Evolutionary conservation across 2,797 vertebrate genomes (phyloP).

Genomic region (Masticophis lateralis): DNA sequence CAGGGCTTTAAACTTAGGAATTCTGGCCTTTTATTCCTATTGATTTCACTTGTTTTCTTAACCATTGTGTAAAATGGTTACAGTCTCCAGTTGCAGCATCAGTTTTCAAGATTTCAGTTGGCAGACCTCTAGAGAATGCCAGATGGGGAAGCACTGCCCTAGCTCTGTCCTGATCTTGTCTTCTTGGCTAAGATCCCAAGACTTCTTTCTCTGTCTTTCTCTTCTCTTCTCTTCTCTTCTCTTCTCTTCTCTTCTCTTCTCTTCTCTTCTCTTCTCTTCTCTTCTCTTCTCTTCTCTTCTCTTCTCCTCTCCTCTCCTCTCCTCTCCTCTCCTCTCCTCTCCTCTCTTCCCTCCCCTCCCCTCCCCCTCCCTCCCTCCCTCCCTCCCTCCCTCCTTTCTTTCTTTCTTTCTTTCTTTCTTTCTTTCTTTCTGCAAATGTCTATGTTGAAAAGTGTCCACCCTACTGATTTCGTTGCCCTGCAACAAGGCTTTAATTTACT

Average conservation of each 20-base stretch:
- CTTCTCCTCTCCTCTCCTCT: too few species aligned
- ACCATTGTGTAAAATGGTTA: neutral
- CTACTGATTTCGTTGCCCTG: neutral
- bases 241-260: neutral
- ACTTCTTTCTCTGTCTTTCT: neutral
- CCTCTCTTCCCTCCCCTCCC: too few species aligned
- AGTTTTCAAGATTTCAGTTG: neutral
- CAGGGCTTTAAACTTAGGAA: neutral
- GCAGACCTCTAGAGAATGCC: neutral
- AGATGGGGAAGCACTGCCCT: neutral
- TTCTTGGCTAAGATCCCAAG: neutral
- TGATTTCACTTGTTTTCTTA: neutral
- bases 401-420: too few species aligned
- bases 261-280: neutral
- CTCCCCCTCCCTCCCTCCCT: too few species aligned
- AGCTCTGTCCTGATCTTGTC: neutral
- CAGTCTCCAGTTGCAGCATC: neutral
- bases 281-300: too few species aligned
- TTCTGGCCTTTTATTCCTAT: neutral
- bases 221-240: too few species aligned
- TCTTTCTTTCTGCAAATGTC: neutral
- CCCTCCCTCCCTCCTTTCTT: too few species aligned
- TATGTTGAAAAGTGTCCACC: neutral
- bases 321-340: too few species aligned
- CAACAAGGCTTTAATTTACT: neutral